phyloP scores from a whole-genome alignment of 2,888 invertebrate genomes.

The Achlya flavicornis region DNA sequence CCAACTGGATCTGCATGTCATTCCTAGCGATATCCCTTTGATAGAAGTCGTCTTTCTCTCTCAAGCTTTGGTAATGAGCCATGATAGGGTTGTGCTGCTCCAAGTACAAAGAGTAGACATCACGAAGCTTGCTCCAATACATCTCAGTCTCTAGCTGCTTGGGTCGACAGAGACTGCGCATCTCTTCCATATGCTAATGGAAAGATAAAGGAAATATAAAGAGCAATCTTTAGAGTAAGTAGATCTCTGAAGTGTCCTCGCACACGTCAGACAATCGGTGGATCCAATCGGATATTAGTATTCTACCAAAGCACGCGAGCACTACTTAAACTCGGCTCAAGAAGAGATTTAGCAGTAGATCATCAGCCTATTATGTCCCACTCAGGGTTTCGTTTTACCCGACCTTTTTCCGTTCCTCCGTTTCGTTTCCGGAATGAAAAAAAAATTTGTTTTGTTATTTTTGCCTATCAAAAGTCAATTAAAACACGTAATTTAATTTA shows the following conservation, averaged over 20 bases:
- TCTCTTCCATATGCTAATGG: conserved; percentile 73
- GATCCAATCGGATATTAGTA: too few relatives aligned
- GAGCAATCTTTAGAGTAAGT: background rate
- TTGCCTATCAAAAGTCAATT: too few relatives aligned
- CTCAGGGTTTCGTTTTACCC: too few relatives aligned
- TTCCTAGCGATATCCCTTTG: conserved; percentile 77
- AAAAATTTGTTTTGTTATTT: too few relatives aligned
- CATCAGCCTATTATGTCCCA: too few relatives aligned
- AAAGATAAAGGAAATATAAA: conserved; percentile 14
- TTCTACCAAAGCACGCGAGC: too few relatives aligned
- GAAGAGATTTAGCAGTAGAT: too few relatives aligned
- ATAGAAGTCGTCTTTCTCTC: conserved; percentile 80
- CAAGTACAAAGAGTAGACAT: conserved; percentile 65
- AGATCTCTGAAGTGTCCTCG: background rate
- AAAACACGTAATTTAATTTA: too few relatives aligned
- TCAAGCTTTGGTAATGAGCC: conserved; percentile 66
- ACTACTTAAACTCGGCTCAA: too few relatives aligned
- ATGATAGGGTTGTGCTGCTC: conserved; percentile 75
- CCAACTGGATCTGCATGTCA: conserved; percentile 63
- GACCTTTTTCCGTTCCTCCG: too few relatives aligned
- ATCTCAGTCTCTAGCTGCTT: conserved; percentile 72
- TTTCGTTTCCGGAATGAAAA: too few relatives aligned
- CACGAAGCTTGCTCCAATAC: conserved; percentile 66
- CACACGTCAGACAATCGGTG: too few relatives aligned
- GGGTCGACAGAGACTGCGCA: conserved; percentile 65